Base-by-base conservation (phyloP, 1,140 invertebrate genomes). In the Formica exsecta region DNA sequence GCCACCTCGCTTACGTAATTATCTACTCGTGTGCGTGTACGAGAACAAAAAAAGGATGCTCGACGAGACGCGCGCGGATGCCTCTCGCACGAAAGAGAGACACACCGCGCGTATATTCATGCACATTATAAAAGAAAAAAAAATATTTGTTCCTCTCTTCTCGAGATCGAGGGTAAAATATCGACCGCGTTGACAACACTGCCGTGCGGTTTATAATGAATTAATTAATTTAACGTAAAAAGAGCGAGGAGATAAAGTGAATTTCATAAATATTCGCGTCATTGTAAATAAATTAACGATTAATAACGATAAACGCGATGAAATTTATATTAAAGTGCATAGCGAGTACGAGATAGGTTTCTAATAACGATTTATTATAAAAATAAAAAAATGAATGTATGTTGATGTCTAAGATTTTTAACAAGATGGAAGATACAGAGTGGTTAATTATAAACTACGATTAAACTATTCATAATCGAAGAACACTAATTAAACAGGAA, bases 391-490 rank as follows among this genome's bases (percentile, higher is more conserved):
- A 87, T 94, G 93, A 92, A 94, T 94, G 94, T 94, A 94, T 92
- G 93, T 94, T 94, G 94, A 94, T 94, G 93, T 94, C 93, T 93
- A 94, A 94, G 92, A 94, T 94, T 94, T 94, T 94, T 94, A 94
- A 94, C 87, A 80, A 86, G 73, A 91, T 86, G 75, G 86, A 86
- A 84, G 44, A 91, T 86, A 87, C 89, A 89, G 92, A 91, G 87
- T 91, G 87, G 91, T 92, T 93, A 93, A 92, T 92, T 91, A 89
- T 92, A 89, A 93, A 90, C 88, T 92, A 93, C 88, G 81, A 92
- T 93, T 92, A 92, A 70, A 71, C 92, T 92, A 92, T 92, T 90
- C 85, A 85, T 94, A 92, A 93, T 66, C 85, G 77, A 87, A 62
- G 41, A 44, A 88, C 86, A 90, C 89, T 92, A 91, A 92, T 92